Evolutionary conservation across 1,140 invertebrate genomes (phyloP), one percentile per base, ranked within the genome.

Genomic region (Dreissena polymorpha): DNA sequence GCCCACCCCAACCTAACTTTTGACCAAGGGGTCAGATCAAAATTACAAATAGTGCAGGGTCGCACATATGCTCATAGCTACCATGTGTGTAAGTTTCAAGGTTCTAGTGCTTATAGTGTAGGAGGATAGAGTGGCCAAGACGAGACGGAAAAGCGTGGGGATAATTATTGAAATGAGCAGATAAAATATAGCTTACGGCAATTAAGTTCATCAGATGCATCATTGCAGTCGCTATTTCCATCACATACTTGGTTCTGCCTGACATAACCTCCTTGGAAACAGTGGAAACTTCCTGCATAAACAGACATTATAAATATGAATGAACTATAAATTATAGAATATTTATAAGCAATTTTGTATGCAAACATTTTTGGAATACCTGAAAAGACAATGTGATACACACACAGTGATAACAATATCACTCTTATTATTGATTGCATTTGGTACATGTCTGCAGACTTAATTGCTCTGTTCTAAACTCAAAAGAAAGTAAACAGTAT

Each of bases 161-260:
- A 5, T n/a, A 39, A 39, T 39, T 2, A 1, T 13, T 57, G n/a
- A 74, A 27, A 10, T 29, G 21, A 63, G 83, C 39, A 39, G 39
- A 39, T 39, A 39, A 39, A 39, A 86, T 85, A 83, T n/a, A n/a
- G n/a, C n/a, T n/a, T 86, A 88, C 86, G 39, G 72, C 86, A 88
- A 50, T 85, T 77, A 10, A 85, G 25, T 72, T 88, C 90, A 85
- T 99, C 99, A 88, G 97, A 97, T 88, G 97, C 97, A 91, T 99
- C 98, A 90, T 98, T 98, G 92, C 98, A 99, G 92, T 99, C 98
- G 91, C 98, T 97, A 88, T 99, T 98, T 93, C 93, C 94, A 92
- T 99, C 98, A 90, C 97, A 99, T 0, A 97, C 95, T 97, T 97
- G 98, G 7, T 96, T 96, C 85, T 96, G 95, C 0, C 98, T 98